Conservation (phyloP, 2,797 vertebrate species). For the Cossypha dichroa region DNA sequence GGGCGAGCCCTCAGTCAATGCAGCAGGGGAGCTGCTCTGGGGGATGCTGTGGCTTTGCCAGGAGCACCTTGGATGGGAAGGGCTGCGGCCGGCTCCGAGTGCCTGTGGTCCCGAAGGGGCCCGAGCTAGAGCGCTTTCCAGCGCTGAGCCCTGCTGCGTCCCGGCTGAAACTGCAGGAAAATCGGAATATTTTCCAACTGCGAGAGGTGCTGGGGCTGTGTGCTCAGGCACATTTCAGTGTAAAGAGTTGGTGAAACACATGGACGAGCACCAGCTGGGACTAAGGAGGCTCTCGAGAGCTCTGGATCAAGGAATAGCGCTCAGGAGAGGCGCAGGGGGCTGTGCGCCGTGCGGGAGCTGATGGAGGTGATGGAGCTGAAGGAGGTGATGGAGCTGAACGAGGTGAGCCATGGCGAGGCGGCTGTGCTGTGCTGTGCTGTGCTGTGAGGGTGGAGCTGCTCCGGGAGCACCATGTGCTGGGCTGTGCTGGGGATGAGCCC, state of each 20-base stretch:
- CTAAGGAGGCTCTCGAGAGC: neutral
- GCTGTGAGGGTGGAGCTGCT: too few relatives aligned
- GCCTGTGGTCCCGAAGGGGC: fast-evolving
- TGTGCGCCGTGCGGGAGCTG: fast-evolving
- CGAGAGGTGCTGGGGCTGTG: fast-evolving
- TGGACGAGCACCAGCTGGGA: neutral
- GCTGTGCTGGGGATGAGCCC: fast-evolving
- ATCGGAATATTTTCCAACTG: fast-evolving
- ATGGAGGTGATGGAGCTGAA: fast-evolving
- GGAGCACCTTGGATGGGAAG: fast-evolving
- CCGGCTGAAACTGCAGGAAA: neutral
- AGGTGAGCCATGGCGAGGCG: fast-evolving
- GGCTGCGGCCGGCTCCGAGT: fast-evolving
- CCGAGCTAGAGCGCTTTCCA: fast-evolving
- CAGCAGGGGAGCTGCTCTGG: fast-evolving
- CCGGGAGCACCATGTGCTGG: fast-evolving
- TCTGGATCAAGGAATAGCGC: fast-evolving
- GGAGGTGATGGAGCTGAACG: neutral
- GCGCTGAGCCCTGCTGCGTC: fast-evolving
- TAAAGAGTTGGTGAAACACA: neutral
- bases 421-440: fast-evolving
- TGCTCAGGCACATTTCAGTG: fast-evolving
- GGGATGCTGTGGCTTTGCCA: fast-evolving
- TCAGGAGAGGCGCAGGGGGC: fast-evolving
- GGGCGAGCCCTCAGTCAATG: neutral